phyloP scores from a whole-genome alignment of 2,888 invertebrate genomes.

The Lepetodrilus schrolli region DNA sequence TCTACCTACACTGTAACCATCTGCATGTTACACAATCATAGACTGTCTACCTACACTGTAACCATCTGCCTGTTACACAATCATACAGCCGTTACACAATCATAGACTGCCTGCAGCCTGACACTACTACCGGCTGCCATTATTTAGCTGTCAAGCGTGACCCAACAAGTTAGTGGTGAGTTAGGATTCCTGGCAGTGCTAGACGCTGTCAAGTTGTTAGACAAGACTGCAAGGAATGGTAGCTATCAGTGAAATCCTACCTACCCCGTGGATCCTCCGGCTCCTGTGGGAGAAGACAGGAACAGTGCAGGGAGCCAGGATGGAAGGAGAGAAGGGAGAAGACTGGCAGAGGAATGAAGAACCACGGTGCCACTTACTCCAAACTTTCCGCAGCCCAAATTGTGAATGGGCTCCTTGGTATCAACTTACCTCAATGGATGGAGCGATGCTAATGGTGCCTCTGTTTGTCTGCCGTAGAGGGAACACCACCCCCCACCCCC shows the following conservation, averaged over 20 bases:
- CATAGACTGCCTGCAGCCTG: background rate
- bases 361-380: background rate
- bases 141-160: background rate
- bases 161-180: background rate
- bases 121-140: background rate
- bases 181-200: constrained; percentile 14
- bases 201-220: constrained; percentile 22
- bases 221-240: constrained; percentile 17
- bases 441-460: background rate
- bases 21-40: no score
- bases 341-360: background rate
- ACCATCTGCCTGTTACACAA: no score
- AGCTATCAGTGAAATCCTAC: constrained; percentile 17
- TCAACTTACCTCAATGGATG: constrained; percentile 15
- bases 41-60: no score
- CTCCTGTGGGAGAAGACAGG: no score
- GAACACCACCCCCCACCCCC: no score
- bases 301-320: background rate
- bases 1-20: no score
- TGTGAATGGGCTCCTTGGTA: constrained; percentile 5
- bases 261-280: constrained; percentile 15
- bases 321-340: constrained; percentile 14
- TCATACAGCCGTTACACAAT: no score
- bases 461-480: background rate
- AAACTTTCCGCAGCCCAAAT: background rate